Evolutionary conservation across 2,888 invertebrate species (phyloP), one percentile per base, ranked within the genome.

Genomic region (Margaritifera margaritifera): DNA sequence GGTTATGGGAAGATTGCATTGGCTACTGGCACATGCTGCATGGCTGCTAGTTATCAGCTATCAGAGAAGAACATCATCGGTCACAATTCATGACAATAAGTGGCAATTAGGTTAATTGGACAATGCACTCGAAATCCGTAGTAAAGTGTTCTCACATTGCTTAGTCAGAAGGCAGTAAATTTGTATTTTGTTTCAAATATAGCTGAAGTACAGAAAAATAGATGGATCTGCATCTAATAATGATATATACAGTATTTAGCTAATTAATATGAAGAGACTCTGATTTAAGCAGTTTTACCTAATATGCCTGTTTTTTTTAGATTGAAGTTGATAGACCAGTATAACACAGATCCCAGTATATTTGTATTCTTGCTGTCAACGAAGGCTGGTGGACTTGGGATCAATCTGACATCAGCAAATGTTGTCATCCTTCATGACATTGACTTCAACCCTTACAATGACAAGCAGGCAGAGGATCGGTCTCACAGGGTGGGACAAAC

Each of bases 401-500:
- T 90, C 76, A 90, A 90, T 72, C 76, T 90, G 64, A 88, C 88
- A 1, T 94, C 96, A 0, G 98, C 99, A 0, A 97, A 98, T 91
- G 95, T 95, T 19, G 98, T 98, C 80, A 94, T 97, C 83, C 94
- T 99, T 77, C 98, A 99, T 89, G 99, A 99, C 88, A 96, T 98
- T 64, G 99, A 99, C 91, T 98, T 97, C 90, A 99, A 99, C 91
- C 98, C 98, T 0, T 98, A 98, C 90, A 98, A 98, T 89, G 98
- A 99, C 90, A 98, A 97, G 79, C 92, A 98, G 91, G 98, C 98
- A 0, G 98, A 98, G 89, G 98, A 99, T 91, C 92, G 94, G 87
- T 94, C 92, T 84, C 93, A 93, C 82, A 88, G 93, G 68, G 90
- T 93, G 18, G 93, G 93, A n/a, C 93, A 93, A 85, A 92, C 89